Base-by-base conservation (phyloP, 2,888 invertebrate genomes). In the Leptothorax acervorum region DNA sequence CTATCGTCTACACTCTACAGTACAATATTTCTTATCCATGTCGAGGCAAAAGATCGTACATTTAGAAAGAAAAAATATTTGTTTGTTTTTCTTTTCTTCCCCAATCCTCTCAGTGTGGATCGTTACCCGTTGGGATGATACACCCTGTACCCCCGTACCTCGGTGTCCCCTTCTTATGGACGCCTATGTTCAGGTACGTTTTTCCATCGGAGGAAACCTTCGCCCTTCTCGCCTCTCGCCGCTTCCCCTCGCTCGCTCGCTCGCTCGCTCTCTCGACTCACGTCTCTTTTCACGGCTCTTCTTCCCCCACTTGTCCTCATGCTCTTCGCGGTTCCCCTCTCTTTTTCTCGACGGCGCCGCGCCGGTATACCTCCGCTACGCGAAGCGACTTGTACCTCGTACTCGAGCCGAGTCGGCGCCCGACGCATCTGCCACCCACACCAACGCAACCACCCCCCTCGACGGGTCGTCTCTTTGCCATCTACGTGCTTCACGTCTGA, bases 131-230 rank as follows among this genome's bases (percentile, higher is more conserved):
- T 57, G 53, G 2, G 28, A 42, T 18, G 42, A 45, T 23, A 28
- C 45, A 55, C 15, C 23, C 53, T 9, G 35, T 23, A 18, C 55
- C 70, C 65, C 23, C 65, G 31, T 18, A 28, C 2, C n/a, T 45
- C 70, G 15, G 12, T 15, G 55, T 11, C 82, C 66, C 66, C 78
- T 1, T 28, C n/a, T 70, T 62, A 3, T 1, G 11, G 60, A 42
- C 68, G 51, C 60, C 60, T n/a, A 62, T 68, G 76, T 12, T 9
- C 65, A 65, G 6, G 35, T 71, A 83, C 85, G 82, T 84, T 85
- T 68, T 48, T 87, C 74, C 87, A 82, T 18, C 68, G 82, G 76
- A 84, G 85, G 84, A 84, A 82, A 85, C 83, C 87, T 68, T 79
- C 55, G 65, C 60, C 68, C 63, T 78, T 70, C 75, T 65, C 28